A percentile compares a stretch with the other conserved stretches of the same genome.
Evolutionary conservation across 1,140 invertebrate species (phyloP).

Genomic region (Heliconius eleuchia): DNA sequence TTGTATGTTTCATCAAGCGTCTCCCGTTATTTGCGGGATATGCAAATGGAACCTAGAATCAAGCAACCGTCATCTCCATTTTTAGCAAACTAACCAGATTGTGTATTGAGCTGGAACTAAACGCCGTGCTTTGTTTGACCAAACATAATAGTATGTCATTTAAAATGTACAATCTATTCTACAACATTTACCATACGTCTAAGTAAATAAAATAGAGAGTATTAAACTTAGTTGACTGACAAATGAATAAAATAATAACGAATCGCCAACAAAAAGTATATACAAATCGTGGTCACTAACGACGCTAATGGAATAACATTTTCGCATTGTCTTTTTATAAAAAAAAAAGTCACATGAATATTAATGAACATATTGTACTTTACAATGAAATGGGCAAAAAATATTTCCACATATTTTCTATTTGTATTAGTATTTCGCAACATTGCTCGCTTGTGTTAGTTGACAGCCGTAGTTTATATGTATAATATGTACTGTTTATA

Average conservation of each 20-base stretch:
- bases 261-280: background rate
- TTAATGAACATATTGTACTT: background rate
- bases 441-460: background rate
- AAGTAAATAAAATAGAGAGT: too few species aligned
- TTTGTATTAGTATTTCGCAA: conserved; percentile 1
- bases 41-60: too few species aligned
- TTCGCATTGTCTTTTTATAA: conserved; percentile 4
- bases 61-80: too few species aligned
- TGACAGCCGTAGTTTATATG: background rate
- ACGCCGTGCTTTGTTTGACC: too few species aligned
- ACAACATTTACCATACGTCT: too few species aligned
- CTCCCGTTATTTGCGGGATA: too few species aligned
- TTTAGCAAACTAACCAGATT: too few species aligned
- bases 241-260: background rate
- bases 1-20: too few species aligned
- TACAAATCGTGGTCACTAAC: background rate
- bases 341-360: background rate
- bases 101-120: too few species aligned
- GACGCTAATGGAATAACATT: background rate
- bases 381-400: background rate
- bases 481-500: background rate
- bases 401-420: background rate
- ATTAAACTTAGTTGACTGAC: too few species aligned
- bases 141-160: too few species aligned
- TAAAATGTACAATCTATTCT: too few species aligned